These are phyloP conservation scores for Phymatocera aterrima DNA, from an alignment of 2,888 invertebrate genomes.

Conservation along the genomic window DNA sequence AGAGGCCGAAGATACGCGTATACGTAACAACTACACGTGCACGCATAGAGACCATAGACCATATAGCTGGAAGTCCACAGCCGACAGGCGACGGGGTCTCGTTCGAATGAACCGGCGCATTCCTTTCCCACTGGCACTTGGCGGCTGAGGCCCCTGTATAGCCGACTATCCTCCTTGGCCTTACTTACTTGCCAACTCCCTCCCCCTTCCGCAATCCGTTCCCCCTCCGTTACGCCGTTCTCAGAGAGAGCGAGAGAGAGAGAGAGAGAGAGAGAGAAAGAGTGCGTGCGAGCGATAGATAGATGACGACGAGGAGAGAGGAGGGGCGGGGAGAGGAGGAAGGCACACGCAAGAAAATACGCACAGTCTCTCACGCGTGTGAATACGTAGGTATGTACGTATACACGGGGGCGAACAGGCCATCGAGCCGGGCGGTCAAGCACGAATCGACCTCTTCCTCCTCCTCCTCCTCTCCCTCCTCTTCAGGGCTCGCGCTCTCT, in stretches of 20 bases:
- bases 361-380: neutral
- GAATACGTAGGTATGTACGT: neutral
- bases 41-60: too few species aligned
- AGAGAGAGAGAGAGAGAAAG: neutral
- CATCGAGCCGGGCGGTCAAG: neutral
- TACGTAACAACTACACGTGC: too few species aligned
- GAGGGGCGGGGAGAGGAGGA: neutral
- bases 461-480: constrained; percentile 47
- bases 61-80: too few species aligned
- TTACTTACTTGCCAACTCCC: constrained; percentile 28
- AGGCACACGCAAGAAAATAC: too few species aligned
- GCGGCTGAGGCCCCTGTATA: constrained; percentile 72
- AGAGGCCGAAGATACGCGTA: constrained; percentile 42
- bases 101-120: constrained; percentile 63
- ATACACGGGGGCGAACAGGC: neutral
- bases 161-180: constrained; percentile 61
- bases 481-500: constrained; percentile 47
- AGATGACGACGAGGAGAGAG: too few species aligned
- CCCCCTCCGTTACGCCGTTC: neutral
- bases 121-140: constrained; percentile 71
- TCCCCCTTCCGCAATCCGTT: neutral
- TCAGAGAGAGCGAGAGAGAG: neutral
- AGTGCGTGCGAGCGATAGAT: too few species aligned
- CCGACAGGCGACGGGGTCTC: constrained; percentile 43
- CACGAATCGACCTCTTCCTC: neutral